Evolutionary conservation across 1,140 invertebrate species (phyloP).

Genomic region (Pseudomyrmex sp.): DNA sequence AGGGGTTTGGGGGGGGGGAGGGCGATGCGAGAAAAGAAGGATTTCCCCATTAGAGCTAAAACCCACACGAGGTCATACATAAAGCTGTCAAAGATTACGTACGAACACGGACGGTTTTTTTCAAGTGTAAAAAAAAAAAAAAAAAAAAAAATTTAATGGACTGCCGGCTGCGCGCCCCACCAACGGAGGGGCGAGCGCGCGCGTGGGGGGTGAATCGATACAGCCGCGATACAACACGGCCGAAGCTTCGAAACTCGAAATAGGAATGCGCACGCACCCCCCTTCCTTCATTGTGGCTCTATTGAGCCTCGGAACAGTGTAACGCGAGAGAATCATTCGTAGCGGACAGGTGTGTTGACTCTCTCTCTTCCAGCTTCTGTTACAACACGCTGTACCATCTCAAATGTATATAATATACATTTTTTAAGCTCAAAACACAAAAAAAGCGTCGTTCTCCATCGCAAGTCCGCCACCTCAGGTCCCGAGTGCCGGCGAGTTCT

Average conservation of each 20-base stretch:
- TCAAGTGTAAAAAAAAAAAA: conserved; percentile 3
- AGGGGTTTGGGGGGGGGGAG: no score
- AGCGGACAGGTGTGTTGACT: conserved; percentile 68
- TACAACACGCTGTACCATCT: conserved; percentile 39
- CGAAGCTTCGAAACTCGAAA: conserved; percentile 84
- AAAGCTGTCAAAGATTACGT: conserved; percentile 32
- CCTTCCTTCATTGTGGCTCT: conserved; percentile 69
- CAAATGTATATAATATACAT: conserved; percentile 45
- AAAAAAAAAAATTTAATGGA: conserved; percentile 70
- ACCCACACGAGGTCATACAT: neutral
- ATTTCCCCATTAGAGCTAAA: conserved; percentile 3
- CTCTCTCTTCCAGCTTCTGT: conserved; percentile 68
- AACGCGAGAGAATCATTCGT: conserved; percentile 73
- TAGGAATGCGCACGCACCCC: conserved; percentile 80
- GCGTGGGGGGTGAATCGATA: conserved; percentile 83
- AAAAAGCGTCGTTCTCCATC: conserved; percentile 12
- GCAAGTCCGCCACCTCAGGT: conserved; percentile 59
- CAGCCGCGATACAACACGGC: conserved; percentile 83
- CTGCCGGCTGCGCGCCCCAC: conserved; percentile 71
- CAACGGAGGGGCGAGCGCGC: conserved; percentile 58
- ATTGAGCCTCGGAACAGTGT: conserved; percentile 78
- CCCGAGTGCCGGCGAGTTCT: neutral
- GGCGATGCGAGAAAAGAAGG: neutral
- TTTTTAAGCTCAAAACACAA: conserved; percentile 45
- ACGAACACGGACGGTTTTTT: conserved; percentile 11